Conservation (phyloP, 2,888 invertebrate genomes). For the Heteromyza rotundicornis region DNA sequence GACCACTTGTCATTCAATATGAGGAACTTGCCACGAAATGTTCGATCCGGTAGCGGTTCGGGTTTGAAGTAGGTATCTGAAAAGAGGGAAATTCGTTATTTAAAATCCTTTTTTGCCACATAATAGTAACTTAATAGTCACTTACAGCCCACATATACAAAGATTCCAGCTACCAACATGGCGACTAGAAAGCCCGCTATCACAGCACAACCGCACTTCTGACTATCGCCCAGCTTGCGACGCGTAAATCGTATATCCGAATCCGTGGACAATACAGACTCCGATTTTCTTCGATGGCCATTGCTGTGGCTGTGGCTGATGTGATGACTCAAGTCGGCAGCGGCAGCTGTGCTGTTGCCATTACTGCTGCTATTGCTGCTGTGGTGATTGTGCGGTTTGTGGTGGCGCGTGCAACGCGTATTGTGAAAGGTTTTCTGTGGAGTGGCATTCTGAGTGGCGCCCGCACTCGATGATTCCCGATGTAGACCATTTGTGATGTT, state of each 20-base stretch:
- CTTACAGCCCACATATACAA: constrained; percentile 71
- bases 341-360: neutral
- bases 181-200: constrained; percentile 83
- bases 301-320: constrained; percentile 34
- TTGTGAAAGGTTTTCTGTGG: constrained; percentile 57
- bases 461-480: constrained; percentile 30
- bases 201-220: constrained; percentile 87
- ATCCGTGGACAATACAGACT: constrained; percentile 84
- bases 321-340: constrained; percentile 21
- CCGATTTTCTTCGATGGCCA: constrained; percentile 64
- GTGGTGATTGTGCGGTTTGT: constrained; percentile 50
- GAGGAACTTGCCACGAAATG: constrained; percentile 82
- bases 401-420: constrained; percentile 59
- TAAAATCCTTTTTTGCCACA: neutral
- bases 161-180: constrained; percentile 73
- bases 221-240: constrained; percentile 82
- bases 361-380: constrained; percentile 19
- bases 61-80: constrained; percentile 62
- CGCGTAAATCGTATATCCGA: constrained; percentile 89
- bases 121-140: constrained; percentile 37
- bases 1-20: constrained; percentile 75
- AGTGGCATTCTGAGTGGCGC: constrained; percentile 28
- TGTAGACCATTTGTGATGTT: constrained; percentile 39
- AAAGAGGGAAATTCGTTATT: neutral
- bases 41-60: constrained; percentile 76